A percentile compares a stretch with the other conserved stretches of the same genome.
phyloP scores from a whole-genome alignment of 1,140 invertebrate species.

The Geopemphigus sp. region DNA sequence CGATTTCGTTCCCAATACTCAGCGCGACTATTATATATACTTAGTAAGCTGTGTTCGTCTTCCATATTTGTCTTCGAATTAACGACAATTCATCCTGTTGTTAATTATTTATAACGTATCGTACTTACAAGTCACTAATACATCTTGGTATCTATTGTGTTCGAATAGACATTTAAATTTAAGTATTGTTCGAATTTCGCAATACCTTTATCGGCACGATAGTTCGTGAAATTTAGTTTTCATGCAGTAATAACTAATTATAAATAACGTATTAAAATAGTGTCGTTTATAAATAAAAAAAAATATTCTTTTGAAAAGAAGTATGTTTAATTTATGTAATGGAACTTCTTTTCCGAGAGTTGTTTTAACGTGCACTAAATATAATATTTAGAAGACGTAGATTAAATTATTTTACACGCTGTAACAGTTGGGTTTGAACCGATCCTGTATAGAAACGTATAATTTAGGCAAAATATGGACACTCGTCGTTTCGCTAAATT shows the following conservation, averaged over 20 bases:
- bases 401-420: neutral
- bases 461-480: neutral
- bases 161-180: neutral
- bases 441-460: neutral
- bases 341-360: conserved; percentile 29
- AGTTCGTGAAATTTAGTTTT: neutral
- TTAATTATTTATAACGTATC: too few relatives aligned
- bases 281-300: neutral
- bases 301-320: conserved; percentile 11
- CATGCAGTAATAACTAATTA: neutral
- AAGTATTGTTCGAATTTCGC: neutral
- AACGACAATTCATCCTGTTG: too few relatives aligned
- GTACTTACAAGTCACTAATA: too few relatives aligned
- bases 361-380: neutral
- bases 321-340: conserved; percentile 3
- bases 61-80: too few relatives aligned
- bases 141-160: too few relatives aligned
- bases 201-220: neutral
- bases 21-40: too few relatives aligned
- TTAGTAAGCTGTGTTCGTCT: too few relatives aligned
- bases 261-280: neutral
- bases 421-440: neutral
- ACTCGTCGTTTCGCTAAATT: neutral
- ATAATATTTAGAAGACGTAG: neutral
- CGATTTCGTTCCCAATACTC: too few relatives aligned